phyloP scores from a whole-genome alignment of 1,140 invertebrate species.

The Conopomorpha cramerella region DNA sequence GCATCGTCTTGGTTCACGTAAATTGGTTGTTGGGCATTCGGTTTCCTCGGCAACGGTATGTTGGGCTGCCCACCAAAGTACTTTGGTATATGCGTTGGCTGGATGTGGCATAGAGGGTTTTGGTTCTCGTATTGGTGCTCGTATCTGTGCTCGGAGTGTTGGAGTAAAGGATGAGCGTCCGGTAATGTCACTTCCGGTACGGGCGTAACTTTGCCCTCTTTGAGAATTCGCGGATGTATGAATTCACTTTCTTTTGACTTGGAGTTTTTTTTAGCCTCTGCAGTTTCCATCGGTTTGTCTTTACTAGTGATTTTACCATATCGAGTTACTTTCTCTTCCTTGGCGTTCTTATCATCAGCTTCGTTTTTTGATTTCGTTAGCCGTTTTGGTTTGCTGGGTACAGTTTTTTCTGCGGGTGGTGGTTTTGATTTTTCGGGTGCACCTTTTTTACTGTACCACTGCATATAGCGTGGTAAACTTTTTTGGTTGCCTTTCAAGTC shows the following conservation, averaged over 20 bases:
- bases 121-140: slow-evolving; percentile 66
- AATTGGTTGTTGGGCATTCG: slow-evolving; percentile 39
- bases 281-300: slow-evolving; percentile 37
- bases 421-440: slow-evolving; percentile 21
- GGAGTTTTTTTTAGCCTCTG: slow-evolving; percentile 55
- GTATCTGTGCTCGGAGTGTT: slow-evolving; percentile 77
- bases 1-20: slow-evolving; percentile 53
- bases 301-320: slow-evolving; percentile 47
- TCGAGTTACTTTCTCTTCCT: slow-evolving; percentile 20
- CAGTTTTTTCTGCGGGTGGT: slow-evolving; percentile 28
- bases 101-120: slow-evolving; percentile 65
- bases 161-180: slow-evolving; percentile 69
- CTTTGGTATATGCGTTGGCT: slow-evolving; percentile 68
- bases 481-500: no score
- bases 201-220: slow-evolving; percentile 51
- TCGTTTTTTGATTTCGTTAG: slow-evolving; percentile 52
- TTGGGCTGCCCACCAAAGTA: slow-evolving; percentile 63
- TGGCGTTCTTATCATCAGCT: slow-evolving; percentile 22
- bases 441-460: slow-evolving; percentile 66
- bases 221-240: slow-evolving; percentile 44
- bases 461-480: slow-evolving; percentile 68
- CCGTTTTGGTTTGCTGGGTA: slow-evolving; percentile 54
- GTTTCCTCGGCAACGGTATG: slow-evolving; percentile 30
- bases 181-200: slow-evolving; percentile 51
- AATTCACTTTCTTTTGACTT: slow-evolving; percentile 54